These are phyloP conservation scores for Harpegnathos saltator DNA, from an alignment of 1,140 invertebrate species.

Conservation along the genomic window DNA sequence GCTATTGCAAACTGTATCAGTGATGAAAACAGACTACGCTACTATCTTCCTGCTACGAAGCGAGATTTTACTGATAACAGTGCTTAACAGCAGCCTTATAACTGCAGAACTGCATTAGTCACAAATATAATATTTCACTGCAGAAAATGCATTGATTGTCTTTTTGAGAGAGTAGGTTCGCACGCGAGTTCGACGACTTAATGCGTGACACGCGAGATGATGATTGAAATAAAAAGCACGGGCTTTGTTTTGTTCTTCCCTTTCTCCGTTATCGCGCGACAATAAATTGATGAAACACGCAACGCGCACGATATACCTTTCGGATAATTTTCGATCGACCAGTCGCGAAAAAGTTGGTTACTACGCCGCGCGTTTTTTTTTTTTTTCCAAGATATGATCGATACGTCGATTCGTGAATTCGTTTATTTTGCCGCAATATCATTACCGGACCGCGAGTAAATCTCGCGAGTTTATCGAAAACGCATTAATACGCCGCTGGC, in stretches of 20 bases:
- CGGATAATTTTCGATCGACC: too few relatives aligned
- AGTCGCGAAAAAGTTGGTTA: background rate
- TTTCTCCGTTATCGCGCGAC: too few relatives aligned
- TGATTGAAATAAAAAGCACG: constrained; percentile 19
- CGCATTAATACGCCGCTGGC: constrained; percentile 33
- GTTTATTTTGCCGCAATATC: constrained; percentile 23
- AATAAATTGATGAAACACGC: constrained; percentile 8
- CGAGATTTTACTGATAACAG: too few relatives aligned
- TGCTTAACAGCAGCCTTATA: too few relatives aligned
- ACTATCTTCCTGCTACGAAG: too few relatives aligned
- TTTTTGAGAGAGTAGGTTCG: background rate
- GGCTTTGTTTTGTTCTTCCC: constrained; percentile 17
- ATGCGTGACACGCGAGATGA: background rate
- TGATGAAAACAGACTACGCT: too few relatives aligned
- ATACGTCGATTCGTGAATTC: constrained; percentile 19
- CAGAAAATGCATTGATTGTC: too few relatives aligned
- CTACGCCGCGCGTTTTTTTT: too few relatives aligned
- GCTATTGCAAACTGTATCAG: too few relatives aligned
- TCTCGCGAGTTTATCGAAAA: constrained; percentile 30
- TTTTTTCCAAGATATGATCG: background rate
- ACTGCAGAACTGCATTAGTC: too few relatives aligned
- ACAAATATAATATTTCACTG: too few relatives aligned
- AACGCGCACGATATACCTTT: constrained; percentile 11
- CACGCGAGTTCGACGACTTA: constrained; percentile 7
- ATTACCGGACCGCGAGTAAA: background rate